These are phyloP conservation scores for Folsomia candida DNA, from an alignment of 2,888 invertebrate species.

Conservation along the genomic window DNA sequence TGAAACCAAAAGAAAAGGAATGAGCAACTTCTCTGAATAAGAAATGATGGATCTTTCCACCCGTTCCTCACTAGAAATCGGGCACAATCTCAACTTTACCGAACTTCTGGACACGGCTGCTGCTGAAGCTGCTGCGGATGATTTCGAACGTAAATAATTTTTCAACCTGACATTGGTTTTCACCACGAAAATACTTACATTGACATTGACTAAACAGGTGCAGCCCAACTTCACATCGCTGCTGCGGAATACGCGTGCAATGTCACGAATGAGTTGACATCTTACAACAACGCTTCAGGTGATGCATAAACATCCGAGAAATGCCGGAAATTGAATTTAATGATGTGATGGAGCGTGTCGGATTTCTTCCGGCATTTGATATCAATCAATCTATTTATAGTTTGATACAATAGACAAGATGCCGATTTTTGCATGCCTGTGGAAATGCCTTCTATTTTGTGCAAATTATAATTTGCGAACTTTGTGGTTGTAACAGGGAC, in stretches of 20 bases:
- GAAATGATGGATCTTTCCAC: background rate
- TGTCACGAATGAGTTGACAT: background rate
- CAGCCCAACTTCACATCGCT: conserved; percentile 5
- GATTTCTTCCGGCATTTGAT: too few relatives aligned
- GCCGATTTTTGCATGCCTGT: too few relatives aligned
- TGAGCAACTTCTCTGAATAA: too few relatives aligned
- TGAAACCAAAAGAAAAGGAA: too few relatives aligned
- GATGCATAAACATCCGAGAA: too few relatives aligned
- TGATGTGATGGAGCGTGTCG: background rate
- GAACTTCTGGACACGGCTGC: background rate
- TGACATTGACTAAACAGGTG: background rate
- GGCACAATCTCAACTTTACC: background rate
- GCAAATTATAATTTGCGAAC: too few relatives aligned
- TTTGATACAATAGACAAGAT: too few relatives aligned
- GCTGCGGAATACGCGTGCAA: conserved; percentile 8
- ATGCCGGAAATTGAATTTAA: background rate
- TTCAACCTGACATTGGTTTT: too few relatives aligned
- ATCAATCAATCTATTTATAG: too few relatives aligned
- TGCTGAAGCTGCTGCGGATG: background rate
- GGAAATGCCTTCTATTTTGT: too few relatives aligned
- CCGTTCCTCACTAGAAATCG: background rate
- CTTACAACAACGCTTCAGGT: conserved; percentile 6
- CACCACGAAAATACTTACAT: too few relatives aligned
- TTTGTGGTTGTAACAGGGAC: background rate
- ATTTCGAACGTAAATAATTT: background rate